Conservation (phyloP, 2,888 invertebrate species). For the Mythimna impura region DNA sequence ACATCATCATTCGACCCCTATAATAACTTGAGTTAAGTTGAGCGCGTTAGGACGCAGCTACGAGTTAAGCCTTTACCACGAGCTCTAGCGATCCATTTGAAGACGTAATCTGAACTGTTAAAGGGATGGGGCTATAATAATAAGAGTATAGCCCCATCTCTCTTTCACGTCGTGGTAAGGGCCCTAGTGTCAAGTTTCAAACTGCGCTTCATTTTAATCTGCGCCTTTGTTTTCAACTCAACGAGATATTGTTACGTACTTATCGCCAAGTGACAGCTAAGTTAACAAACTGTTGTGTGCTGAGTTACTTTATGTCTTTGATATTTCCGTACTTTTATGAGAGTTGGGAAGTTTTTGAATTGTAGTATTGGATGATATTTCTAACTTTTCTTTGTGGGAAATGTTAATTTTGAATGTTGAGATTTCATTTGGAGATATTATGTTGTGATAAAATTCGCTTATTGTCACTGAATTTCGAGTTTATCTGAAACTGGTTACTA, state of each 20-base stretch:
- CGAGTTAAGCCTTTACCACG: neutral
- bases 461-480: no score
- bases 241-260: constrained; percentile 15
- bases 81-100: no score
- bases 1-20: constrained; percentile 6
- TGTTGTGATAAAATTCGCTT: no score
- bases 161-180: no score
- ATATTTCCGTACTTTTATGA: neutral
- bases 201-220: constrained; percentile 38
- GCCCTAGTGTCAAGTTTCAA: neutral
- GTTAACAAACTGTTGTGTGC: constrained; percentile 11
- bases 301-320: constrained; percentile 17
- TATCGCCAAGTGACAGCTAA: constrained; percentile 32
- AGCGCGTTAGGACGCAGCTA: neutral
- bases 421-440: constrained; percentile 17
- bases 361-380: constrained; percentile 6
- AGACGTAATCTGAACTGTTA: no score
- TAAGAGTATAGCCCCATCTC: no score
- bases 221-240: constrained; percentile 30
- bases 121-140: no score
- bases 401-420: neutral
- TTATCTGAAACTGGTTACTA: no score
- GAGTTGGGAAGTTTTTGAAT: constrained; percentile 13
- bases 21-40: constrained; percentile 20
- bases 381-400: constrained; percentile 8